These are phyloP conservation scores for Notospermus geniculatus DNA, from an alignment of 1,140 invertebrate genomes.

Conservation along the genomic window DNA sequence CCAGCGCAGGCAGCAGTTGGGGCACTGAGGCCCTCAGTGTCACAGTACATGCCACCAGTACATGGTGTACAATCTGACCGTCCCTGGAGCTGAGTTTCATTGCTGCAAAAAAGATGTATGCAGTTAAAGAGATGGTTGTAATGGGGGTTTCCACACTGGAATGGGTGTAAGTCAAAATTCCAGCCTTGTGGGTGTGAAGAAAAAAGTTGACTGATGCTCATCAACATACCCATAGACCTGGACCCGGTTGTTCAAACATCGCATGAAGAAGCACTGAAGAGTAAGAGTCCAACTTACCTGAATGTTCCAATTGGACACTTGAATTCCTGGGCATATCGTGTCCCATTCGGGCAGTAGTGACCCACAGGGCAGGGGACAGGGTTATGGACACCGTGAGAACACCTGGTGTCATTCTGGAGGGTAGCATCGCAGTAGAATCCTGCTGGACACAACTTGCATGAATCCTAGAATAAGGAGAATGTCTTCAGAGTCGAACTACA, in stretches of 20 bases:
- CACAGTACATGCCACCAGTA: slow-evolving; percentile 33
- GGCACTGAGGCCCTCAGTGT: slow-evolving; percentile 23
- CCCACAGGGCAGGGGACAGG: slow-evolving; percentile 39
- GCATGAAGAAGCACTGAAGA: too few species aligned
- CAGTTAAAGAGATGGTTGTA: too few species aligned
- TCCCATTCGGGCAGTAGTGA: slow-evolving; percentile 42
- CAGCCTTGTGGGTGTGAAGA: too few species aligned
- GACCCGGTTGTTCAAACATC: too few species aligned
- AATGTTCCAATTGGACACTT: slow-evolving; percentile 39
- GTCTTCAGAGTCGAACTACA: too few species aligned
- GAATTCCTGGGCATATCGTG: slow-evolving; percentile 36
- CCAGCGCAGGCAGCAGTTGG: slow-evolving; percentile 30
- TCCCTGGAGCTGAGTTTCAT: slow-evolving; percentile 25
- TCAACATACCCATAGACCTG: too few species aligned
- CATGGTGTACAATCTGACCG: slow-evolving; percentile 36
- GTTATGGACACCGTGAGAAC: slow-evolving; percentile 47
- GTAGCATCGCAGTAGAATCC: slow-evolving; percentile 49
- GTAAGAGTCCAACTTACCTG: too few species aligned
- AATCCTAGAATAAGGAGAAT: slow-evolving; percentile 36
- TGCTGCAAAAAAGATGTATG: slow-evolving; percentile 18
- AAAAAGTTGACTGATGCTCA: too few species aligned
- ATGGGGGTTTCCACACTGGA: too few species aligned
- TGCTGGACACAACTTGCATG: slow-evolving; percentile 40
- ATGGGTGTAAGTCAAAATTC: too few species aligned
- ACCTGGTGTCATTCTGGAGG: slow-evolving; percentile 41